A percentile compares a stretch with the other conserved stretches of the same genome.
These are phyloP conservation scores for Microcebus griseorufus DNA, from an alignment of 2,113 vertebrate species.

Conservation along the genomic window DNA sequence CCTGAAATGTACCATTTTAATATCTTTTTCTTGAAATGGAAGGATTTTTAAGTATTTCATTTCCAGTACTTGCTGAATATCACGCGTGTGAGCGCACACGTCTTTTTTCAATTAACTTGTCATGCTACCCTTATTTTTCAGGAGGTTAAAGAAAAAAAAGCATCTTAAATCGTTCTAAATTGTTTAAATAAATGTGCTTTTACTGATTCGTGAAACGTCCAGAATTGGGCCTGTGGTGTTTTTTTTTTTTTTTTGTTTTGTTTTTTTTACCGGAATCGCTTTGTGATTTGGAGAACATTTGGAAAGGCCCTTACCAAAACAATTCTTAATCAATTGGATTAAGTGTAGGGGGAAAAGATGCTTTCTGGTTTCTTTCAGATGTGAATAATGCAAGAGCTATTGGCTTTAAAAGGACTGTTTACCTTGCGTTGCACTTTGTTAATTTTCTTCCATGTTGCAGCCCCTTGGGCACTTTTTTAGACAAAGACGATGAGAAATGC, in stretches of 20 bases:
- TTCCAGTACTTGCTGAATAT: background rate
- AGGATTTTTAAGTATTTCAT: background rate
- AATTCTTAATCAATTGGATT: background rate
- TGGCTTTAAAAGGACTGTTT: background rate
- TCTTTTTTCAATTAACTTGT: conserved; percentile 53
- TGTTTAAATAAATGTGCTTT: conserved; percentile 2
- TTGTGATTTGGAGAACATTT: background rate
- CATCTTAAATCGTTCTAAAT: conserved; percentile 3
- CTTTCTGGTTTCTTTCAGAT: background rate
- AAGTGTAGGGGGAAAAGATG: background rate
- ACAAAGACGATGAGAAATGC: accelerated
- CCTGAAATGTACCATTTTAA: background rate
- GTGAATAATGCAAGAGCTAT: background rate
- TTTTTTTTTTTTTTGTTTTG: background rate
- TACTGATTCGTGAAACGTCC: background rate
- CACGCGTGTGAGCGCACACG: background rate
- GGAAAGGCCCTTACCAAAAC: background rate
- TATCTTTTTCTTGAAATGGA: background rate
- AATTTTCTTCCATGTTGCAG: accelerated
- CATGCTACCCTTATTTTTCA: conserved; percentile 8
- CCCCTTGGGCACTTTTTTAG: background rate
- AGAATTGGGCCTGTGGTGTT: background rate
- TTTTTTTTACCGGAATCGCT: background rate
- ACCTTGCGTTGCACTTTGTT: accelerated
- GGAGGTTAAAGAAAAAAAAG: background rate